Base-by-base conservation (phyloP, 2,113 vertebrate species). In the Saguinus midas region DNA sequence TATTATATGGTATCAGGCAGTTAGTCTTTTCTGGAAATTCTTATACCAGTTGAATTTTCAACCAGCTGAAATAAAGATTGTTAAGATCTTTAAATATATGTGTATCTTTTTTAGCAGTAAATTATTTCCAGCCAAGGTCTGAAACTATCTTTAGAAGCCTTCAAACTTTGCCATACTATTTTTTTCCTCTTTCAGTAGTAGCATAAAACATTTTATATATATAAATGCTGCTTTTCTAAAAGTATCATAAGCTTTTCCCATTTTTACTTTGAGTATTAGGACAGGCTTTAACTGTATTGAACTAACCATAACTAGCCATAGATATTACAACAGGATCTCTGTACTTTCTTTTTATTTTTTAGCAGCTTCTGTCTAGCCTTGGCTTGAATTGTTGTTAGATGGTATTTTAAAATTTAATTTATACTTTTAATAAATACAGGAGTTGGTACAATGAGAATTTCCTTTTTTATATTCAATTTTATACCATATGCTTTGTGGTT, bases 201-300 rank as follows among this genome's bases (percentile, higher is more conserved):
- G 40, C n/a, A 40, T 79, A 88, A 43, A 45, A 79, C 92, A 89
- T 94, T 12, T 89, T n/a, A 37, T 72, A 97, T 20, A 14, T 83
- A 79, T 57, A 52, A 52, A 85, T 96, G 84, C 20, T 94, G 35
- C 27, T 89, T 92, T 95, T 90, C 50, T 94, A 78, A 78, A 92
- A 86, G n/a, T 21, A 61, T 14, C 12, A 32, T 83, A 70, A 80
- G 18, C 21, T 75, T 92, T 45, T 8, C n/a, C 45, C 14, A 40
- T 91, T 94, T 95, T 91, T 91, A 76, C 81, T 29, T 45, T 35
- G 16, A 78, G 14, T 90, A 76, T 86, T 79, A 68, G 52, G 79
- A 91, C 79, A 35, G 93, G 13, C 6, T 73, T 91, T 76, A 97
- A 61, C 83, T 94, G 35, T 66, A 40, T 88, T 88, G 43, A 94